Evolutionary conservation across 2,113 vertebrate genomes (phyloP), one percentile per base, ranked within the genome.

Genomic region (Hippopotamus amphibius): DNA sequence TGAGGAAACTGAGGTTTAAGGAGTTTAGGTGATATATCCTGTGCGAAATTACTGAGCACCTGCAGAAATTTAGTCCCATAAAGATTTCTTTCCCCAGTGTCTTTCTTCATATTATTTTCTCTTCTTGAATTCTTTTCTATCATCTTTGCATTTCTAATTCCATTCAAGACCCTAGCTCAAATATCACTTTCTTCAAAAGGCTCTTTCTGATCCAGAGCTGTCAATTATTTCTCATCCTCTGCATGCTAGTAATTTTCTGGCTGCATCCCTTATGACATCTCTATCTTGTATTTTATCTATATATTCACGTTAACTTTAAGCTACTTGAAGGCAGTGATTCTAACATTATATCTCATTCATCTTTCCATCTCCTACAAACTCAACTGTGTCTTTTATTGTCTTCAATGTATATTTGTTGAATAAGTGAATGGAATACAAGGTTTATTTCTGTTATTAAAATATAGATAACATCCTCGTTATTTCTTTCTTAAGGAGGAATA

Each of bases 401-500:
- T 85, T 95, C 72, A 77, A 2, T 57, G 33, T 5, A 2, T 68
- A 86, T 59, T 92, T 91, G 7, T 59, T 82, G 66, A 57, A 79
- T 82, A 92, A 53, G 59, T 93, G n/a, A 66, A 48, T 28, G 26
- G 17, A 66, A 83, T 61, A 6, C 7, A 63, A 14, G 68, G 28
- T 72, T 93, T 19, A 85, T 74, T 95, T 93, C 55, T 90, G 30
- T 63, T 77, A 85, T 50, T 93, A 46, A 94, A 76, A 88, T 88
- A 6, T 37, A 76, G 65, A 82, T 93, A 88, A 55, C 3, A 33
- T 68, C 16, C 3, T 71, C 24, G 1, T 26, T 88, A 37, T 68
- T 30, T 76, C 59, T 46, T 55, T 57, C 71, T 48, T 74, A 63
- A 88, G 74, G 24, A 93, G 10, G 37, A 74, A 76, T 41, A 90